Conservation (phyloP, 2,888 invertebrate species). For the Xestobium rufovillosum region DNA sequence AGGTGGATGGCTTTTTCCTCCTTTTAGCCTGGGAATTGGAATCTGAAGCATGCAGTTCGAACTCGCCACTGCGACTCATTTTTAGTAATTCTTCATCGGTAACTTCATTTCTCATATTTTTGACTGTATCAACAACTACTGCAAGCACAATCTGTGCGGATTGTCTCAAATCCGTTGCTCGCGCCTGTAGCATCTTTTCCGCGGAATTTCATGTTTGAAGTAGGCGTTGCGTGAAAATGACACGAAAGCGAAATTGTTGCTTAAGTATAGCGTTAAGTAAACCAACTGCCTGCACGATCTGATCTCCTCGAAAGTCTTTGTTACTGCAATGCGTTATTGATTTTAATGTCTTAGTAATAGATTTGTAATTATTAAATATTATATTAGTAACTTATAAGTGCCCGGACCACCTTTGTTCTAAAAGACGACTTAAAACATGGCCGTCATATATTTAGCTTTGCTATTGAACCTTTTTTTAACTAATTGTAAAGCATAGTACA, state of each 20-base stretch:
- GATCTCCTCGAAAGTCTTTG: constrained; percentile 16
- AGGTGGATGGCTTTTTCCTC: no score
- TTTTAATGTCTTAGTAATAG: constrained; percentile 20
- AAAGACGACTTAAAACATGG: constrained; percentile 12
- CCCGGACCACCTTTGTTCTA: constrained; percentile 15
- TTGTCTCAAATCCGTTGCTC: constrained; percentile 17
- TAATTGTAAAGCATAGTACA: constrained; percentile 12
- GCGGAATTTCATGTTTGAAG: constrained; percentile 15
- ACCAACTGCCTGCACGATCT: constrained; percentile 19
- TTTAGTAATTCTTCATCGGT: no score
- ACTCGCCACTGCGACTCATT: no score
- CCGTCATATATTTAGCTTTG: constrained; percentile 13
- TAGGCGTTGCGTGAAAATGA: constrained; percentile 15
- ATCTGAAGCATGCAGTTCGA: no score
- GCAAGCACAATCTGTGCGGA: no score
- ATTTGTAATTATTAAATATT: constrained; percentile 15
- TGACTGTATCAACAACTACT: no score
- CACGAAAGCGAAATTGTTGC: constrained; percentile 9
- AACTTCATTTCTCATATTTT: no score
- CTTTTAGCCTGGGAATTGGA: no score
- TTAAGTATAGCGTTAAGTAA: constrained; percentile 7
- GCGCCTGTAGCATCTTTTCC: constrained; percentile 18
- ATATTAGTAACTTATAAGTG: constrained; percentile 17
- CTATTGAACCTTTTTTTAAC: constrained; percentile 10
- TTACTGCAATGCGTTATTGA: no score